These are phyloP conservation scores for Avahi laniger DNA, from an alignment of 2,797 vertebrate species.

Conservation along the genomic window DNA sequence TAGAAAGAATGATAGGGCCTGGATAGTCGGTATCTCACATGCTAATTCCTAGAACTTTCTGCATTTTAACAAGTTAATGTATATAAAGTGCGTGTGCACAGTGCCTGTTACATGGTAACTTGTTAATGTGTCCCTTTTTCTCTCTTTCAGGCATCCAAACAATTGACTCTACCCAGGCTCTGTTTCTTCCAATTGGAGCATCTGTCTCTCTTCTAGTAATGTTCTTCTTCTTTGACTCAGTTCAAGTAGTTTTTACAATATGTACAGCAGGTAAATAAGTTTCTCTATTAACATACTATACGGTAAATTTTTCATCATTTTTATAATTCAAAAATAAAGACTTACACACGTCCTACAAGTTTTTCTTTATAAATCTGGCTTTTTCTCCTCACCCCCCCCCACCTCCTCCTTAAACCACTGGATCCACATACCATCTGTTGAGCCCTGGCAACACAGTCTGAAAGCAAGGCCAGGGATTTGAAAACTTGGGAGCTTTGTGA, in stretches of 20 bases:
- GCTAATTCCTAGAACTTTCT: neutral
- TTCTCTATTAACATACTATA: neutral
- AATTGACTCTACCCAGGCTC: conserved; percentile 98
- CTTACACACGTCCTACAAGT: neutral
- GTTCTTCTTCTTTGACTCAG: conserved; percentile 99
- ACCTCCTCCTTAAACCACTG: neutral
- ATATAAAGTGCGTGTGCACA: neutral
- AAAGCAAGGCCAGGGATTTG: neutral
- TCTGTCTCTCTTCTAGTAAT: conserved; percentile 99
- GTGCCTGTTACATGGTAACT: neutral
- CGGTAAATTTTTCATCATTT: neutral
- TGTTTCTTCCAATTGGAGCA: conserved; percentile 98
- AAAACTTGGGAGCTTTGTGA: neutral
- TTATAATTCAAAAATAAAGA: conserved; percentile 38
- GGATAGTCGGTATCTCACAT: neutral
- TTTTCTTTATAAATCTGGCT: neutral
- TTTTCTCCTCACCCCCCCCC: neutral
- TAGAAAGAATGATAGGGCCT: neutral
- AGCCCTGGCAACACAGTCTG: neutral
- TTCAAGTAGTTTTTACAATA: conserved; percentile 99
- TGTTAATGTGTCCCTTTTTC: neutral
- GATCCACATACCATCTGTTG: neutral
- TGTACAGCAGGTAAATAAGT: conserved; percentile 96
- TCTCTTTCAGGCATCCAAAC: conserved; percentile 96
- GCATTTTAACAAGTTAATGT: neutral